Evolutionary conservation across 2,113 vertebrate species (phyloP).

Genomic region (Poeciliopsis occidentalis): DNA sequence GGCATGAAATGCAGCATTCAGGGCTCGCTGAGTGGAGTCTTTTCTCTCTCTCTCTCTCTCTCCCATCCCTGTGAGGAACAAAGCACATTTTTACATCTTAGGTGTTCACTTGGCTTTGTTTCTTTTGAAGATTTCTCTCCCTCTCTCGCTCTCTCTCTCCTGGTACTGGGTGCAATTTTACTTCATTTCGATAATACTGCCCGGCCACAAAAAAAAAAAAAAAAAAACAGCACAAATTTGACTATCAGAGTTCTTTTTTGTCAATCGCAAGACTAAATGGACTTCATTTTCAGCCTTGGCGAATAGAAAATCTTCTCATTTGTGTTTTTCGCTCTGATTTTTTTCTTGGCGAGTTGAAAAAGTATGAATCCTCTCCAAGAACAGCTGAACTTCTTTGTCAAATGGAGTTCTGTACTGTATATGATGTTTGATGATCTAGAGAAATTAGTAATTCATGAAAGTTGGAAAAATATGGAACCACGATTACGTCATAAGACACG

Average conservation of each 20-base stretch:
- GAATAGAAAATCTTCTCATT: background rate
- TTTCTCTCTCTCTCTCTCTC: conserved; percentile 59
- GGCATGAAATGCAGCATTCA: conserved; percentile 98
- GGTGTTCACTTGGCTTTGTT: conserved; percentile 81
- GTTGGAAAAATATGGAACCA: too few species aligned
- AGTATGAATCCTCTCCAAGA: background rate
- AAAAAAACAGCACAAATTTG: conserved; percentile 56
- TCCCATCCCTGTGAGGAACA: conserved; percentile 83
- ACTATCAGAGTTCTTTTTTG: conserved; percentile 22
- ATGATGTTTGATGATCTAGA: too few species aligned
- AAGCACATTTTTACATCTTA: conserved; percentile 90
- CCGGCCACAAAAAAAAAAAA: too few species aligned
- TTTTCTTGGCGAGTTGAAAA: background rate
- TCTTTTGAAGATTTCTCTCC: conserved; percentile 80
- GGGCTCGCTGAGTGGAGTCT: conserved; percentile 90
- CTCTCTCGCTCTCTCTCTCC: conserved; percentile 38
- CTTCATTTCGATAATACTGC: conserved; percentile 80
- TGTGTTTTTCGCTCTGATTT: conserved; percentile 9
- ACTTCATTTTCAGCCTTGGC: conserved; percentile 8
- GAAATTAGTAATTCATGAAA: too few species aligned
- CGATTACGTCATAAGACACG: too few species aligned
- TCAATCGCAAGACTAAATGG: conserved; percentile 25
- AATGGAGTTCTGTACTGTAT: too few species aligned
- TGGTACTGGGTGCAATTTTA: conserved; percentile 89
- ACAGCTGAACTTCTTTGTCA: background rate